Evolutionary conservation across 2,113 vertebrate species (phyloP), one percentile per base, ranked within the genome.

Genomic region (Pipra filicauda): DNA sequence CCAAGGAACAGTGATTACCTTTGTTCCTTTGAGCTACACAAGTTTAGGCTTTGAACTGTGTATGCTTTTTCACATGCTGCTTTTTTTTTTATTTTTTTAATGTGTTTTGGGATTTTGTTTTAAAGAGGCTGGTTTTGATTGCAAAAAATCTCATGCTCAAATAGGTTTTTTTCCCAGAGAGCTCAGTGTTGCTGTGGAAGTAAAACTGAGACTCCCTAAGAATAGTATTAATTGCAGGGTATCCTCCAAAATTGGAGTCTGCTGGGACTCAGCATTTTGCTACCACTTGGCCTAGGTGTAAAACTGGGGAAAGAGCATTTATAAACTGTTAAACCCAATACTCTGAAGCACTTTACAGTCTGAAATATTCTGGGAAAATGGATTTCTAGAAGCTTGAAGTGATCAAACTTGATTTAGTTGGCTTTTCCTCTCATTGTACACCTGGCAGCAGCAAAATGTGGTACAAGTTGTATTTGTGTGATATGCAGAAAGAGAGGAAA

Each of bases 1-100:
- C 92, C 59, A 76, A 93, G 89, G 73, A 97, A 96, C 95, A 95
- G 74, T 65, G 87, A 89, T 93, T 65, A 91, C 93, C 93, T 96
- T 95, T 96, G 94, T 96, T 95, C 94, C 88, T 92, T 64, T 79
- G 43, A 71, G 80, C 88, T 65, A 4, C 59, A 39, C 44, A 82
- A 73, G 27, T 89, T 87, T 48, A 31, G 78, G 74, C 93, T 93
- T 89, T 89, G 84, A 89, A 55, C 80, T 67, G 21, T 27, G 26
- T 35, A 2, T 88, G 64, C 24, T 51, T 61, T 87, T 75, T 87
- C 70, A 37, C 72, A 16, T 84, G 49, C n/a, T 44, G 39, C 17
- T 58, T 23, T 41, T 41, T 41, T 62, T 10, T 19, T 69, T 79
- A 58, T 66, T 26, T 46, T n/a, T 72, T n/a, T 19, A 11, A 59